Percentiles rank a stretch among this genome's conserved stretches.
These are phyloP conservation scores for Metallyticus violacea DNA, from an alignment of 2,888 invertebrate genomes.

Conservation along the genomic window DNA sequence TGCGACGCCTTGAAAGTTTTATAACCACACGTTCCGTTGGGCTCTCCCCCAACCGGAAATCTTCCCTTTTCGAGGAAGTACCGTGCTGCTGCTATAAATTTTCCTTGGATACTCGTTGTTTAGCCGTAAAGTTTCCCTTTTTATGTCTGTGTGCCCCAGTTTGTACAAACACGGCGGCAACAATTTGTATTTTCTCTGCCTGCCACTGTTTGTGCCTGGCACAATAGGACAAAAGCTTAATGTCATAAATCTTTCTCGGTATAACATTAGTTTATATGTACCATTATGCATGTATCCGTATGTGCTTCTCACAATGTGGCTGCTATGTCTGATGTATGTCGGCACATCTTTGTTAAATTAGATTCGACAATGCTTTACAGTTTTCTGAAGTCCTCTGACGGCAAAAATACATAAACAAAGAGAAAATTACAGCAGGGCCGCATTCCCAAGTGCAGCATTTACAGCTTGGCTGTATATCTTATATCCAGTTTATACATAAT, in stretches of 20 bases:
- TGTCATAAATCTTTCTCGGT: neutral
- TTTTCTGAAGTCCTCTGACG: no score
- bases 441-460: no score
- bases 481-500: no score
- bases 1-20: neutral
- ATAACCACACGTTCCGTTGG: neutral
- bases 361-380: no score
- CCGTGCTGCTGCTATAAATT: neutral
- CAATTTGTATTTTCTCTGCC: neutral
- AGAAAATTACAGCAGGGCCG: no score
- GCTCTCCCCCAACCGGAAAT: neutral
- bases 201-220: neutral
- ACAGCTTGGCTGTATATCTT: no score
- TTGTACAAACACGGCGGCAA: neutral
- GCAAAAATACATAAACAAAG: no score
- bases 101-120: neutral
- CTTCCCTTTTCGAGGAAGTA: neutral
- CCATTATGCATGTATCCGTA: no score
- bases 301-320: no score
- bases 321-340: no score
- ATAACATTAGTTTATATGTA: neutral
- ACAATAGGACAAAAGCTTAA: neutral
- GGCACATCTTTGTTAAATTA: no score
- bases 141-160: neutral
- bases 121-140: neutral